Conservation (phyloP, 1,140 invertebrate species). For the Paraescarpia echinospica region DNA sequence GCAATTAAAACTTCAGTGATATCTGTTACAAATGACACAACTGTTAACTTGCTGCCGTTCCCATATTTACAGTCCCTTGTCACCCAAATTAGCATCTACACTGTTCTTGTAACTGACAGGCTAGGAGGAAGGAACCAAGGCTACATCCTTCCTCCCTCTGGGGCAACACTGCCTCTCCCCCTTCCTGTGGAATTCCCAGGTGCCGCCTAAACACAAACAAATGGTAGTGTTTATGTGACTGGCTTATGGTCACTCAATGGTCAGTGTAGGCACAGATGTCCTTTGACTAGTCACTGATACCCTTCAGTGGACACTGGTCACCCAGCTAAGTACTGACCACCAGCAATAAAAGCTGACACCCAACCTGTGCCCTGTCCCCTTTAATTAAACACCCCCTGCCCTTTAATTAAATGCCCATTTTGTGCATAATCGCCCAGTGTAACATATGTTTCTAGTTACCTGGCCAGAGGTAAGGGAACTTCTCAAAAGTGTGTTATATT, state of each 20-base stretch:
- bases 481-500: not conserved
- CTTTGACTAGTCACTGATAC: not conserved
- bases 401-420: not conserved
- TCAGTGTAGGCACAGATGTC: not conserved
- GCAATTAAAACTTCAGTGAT: not conserved
- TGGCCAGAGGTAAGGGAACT: not conserved
- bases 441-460: conserved; percentile 1
- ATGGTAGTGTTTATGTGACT: not conserved
- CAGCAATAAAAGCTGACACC: not conserved
- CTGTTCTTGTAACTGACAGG: not conserved
- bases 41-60: not conserved
- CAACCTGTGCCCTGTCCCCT: not conserved
- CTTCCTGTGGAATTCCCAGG: not conserved
- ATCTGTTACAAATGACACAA: not conserved
- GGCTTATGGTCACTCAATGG: not conserved
- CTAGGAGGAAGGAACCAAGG: not conserved
- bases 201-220: not conserved
- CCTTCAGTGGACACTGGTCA: not conserved
- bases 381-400: not conserved
- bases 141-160: not conserved
- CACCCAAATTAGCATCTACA: not conserved
- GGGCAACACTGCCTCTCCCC: not conserved
- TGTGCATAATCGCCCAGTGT: not conserved
- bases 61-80: not conserved
- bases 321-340: not conserved